Percentiles rank a stretch among this genome's conserved stretches.
phyloP scores from a whole-genome alignment of 1,140 invertebrate genomes.

The Heliconius melpomene region DNA sequence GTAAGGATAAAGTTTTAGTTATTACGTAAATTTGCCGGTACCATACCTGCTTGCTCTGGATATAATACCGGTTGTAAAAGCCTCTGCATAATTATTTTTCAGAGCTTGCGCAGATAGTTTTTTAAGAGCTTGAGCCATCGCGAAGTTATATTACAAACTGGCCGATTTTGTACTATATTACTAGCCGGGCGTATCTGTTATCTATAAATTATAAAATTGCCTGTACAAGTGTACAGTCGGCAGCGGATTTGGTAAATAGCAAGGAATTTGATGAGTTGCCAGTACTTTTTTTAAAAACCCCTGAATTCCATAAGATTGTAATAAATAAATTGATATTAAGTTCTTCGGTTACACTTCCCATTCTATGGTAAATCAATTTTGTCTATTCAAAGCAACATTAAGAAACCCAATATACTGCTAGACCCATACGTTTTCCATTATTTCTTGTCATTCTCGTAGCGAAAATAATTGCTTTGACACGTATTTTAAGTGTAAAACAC shows the following conservation, averaged over 20 bases:
- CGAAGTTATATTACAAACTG: constrained; percentile 31
- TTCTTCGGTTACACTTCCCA: not conserved
- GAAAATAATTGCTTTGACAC: not conserved
- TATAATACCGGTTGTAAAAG: constrained; percentile 47
- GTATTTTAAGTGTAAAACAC: not conserved
- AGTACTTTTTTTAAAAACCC: not conserved
- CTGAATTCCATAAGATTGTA: not conserved
- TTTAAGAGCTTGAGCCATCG: constrained; percentile 65
- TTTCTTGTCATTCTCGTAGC: not conserved
- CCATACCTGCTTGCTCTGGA: constrained; percentile 64
- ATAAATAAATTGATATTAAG: not conserved
- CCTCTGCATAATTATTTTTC: constrained; percentile 65
- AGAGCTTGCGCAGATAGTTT: constrained; percentile 66
- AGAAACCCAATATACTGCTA: not conserved
- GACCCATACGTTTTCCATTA: not conserved
- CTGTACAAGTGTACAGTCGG: not conserved
- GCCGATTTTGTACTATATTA: not conserved
- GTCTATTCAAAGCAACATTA: not conserved
- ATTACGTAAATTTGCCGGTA: constrained; percentile 49
- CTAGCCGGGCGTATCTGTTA: constrained; percentile 12
- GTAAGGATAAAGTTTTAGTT: constrained; percentile 4
- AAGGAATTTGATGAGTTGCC: constrained; percentile 7
- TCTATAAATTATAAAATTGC: constrained; percentile 12
- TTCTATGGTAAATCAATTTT: not conserved
- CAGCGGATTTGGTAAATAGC: constrained; percentile 9